Conservation (phyloP, 2,797 vertebrate genomes). For the Hyperoplus lanceolatus region DNA sequence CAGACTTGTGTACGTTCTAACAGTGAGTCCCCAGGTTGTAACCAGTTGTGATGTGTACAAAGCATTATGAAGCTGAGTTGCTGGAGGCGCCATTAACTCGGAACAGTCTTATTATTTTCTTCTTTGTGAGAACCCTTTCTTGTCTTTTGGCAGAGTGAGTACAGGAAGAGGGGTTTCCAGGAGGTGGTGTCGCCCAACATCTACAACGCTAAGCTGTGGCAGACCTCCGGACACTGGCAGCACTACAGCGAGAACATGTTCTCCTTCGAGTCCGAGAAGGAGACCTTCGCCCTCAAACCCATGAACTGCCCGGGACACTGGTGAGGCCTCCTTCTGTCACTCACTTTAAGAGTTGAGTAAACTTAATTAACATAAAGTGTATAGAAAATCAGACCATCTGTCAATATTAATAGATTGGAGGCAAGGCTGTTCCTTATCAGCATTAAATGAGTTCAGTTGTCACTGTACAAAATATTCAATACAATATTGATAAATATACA, state of each 20-base stretch:
- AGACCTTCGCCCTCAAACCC: conserved; percentile 96
- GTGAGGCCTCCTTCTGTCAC: conserved; percentile 75
- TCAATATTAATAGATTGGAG: background rate
- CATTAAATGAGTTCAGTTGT: background rate
- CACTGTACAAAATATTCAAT: conserved; percentile 7
- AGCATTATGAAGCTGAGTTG: conserved; percentile 4
- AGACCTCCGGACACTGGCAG: conserved; percentile 98
- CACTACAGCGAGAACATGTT: conserved; percentile 99
- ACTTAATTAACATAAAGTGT: background rate
- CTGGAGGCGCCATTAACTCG: background rate
- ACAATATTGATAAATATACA: too few relatives aligned
- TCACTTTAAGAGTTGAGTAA: background rate
- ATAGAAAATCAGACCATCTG: background rate
- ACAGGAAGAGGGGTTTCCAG: conserved; percentile 94
- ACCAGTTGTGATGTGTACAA: background rate
- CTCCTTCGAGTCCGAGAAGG: conserved; percentile 97
- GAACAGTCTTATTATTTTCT: background rate
- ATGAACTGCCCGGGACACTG: conserved; percentile 99
- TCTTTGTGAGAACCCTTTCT: conserved; percentile 13
- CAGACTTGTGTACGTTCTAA: conserved; percentile 5
- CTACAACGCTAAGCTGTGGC: conserved; percentile 97
- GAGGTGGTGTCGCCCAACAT: conserved; percentile 97
- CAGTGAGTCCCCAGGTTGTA: conserved; percentile 7
- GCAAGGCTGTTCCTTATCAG: background rate
- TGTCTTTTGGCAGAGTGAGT: conserved; percentile 88